These are phyloP conservation scores for Onychomys arenicola DNA, from an alignment of 2,797 vertebrate species.

Conservation along the genomic window DNA sequence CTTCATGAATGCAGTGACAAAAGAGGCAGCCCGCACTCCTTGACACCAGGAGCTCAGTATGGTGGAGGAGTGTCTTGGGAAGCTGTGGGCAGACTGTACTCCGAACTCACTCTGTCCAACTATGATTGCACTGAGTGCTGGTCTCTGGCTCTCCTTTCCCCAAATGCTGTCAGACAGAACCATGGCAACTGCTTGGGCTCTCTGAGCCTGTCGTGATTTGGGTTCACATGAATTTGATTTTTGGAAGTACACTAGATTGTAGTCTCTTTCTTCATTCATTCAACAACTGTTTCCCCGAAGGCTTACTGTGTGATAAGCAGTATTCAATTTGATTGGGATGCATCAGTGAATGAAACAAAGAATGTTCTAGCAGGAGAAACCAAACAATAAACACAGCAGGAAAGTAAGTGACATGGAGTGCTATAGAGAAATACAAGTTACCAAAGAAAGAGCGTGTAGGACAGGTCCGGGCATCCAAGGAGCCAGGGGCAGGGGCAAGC, in stretches of 20 bases:
- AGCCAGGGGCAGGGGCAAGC: neutral
- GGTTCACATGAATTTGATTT: neutral
- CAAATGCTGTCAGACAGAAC: neutral
- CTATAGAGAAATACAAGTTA: neutral
- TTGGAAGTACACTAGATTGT: neutral
- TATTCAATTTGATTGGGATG: neutral
- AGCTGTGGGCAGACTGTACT: neutral
- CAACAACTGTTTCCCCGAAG: neutral
- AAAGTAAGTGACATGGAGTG: neutral
- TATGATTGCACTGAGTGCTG: neutral
- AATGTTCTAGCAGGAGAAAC: conserved; percentile 17
- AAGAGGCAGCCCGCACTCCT: neutral
- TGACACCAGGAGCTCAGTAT: neutral
- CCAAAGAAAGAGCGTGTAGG: neutral
- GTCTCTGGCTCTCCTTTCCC: neutral
- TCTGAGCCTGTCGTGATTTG: neutral
- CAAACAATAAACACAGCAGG: neutral
- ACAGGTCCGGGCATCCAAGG: neutral
- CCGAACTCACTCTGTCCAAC: neutral
- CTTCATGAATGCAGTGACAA: neutral
- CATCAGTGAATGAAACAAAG: neutral
- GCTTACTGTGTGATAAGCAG: neutral
- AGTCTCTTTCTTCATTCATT: neutral
- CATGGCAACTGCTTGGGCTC: neutral
- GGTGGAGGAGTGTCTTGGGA: neutral